Evolutionary conservation across 2,888 invertebrate species (phyloP).

Genomic region (Pelosia muscerda): DNA sequence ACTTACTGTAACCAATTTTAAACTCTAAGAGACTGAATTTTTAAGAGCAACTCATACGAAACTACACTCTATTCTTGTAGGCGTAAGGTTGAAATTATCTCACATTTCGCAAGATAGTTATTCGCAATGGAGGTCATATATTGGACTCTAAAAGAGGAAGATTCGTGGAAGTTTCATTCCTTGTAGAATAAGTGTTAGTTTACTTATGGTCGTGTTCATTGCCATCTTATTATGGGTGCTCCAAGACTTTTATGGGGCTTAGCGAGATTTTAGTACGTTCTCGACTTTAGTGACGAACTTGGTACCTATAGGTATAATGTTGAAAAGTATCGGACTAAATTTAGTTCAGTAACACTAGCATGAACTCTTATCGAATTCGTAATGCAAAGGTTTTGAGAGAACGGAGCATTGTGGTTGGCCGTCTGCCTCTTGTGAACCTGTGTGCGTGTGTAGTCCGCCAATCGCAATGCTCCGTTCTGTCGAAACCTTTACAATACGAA

Average conservation of each 20-base stretch:
- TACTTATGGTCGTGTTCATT: conserved; percentile 28
- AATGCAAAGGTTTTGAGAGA: no score
- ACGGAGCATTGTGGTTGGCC: no score
- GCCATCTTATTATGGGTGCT: conserved; percentile 11
- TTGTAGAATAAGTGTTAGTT: conserved; percentile 34
- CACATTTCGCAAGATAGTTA: conserved; percentile 29
- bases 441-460: no score
- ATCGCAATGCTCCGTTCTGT: no score
- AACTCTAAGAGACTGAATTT: conserved; percentile 50
- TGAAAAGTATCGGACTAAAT: background rate
- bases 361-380: no score
- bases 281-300: background rate
- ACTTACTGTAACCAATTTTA: conserved; percentile 73
- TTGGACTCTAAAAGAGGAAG: conserved; percentile 50
- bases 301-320: background rate
- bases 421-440: no score
- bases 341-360: background rate
- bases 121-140: conserved; percentile 45
- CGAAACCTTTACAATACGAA: no score
- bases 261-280: conserved; percentile 10
- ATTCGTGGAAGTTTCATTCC: conserved; percentile 48
- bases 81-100: background rate
- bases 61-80: background rate
- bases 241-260: conserved; percentile 16
- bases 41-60: background rate